A percentile compares a stretch with the other conserved stretches of the same genome.
Evolutionary conservation across 2,888 invertebrate species (phyloP).

Genomic region (Parnassius glacialis): DNA sequence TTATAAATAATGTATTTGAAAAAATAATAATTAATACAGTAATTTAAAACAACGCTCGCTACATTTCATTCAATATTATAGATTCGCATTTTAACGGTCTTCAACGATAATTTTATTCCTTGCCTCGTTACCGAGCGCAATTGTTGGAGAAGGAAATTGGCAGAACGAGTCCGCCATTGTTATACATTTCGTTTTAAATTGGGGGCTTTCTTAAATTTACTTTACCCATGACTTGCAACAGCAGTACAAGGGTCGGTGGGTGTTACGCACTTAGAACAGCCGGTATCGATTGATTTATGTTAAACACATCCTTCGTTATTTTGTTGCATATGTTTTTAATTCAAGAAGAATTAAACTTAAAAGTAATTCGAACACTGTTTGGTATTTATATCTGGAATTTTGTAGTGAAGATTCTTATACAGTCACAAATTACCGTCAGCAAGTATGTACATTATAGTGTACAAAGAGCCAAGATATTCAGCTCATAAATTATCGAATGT

Average conservation of each 20-base stretch:
- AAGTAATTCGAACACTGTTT: no score
- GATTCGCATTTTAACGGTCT: constrained; percentile 19
- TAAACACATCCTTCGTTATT: constrained; percentile 40
- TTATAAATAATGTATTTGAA: no score
- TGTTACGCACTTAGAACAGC: constrained; percentile 35
- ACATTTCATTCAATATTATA: constrained; percentile 4
- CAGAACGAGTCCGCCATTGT: constrained; percentile 73
- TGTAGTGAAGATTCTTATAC: no score
- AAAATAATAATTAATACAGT: no score
- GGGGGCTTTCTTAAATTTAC: constrained; percentile 79
- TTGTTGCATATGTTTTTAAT: constrained; percentile 23
- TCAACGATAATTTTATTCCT: constrained; percentile 66
- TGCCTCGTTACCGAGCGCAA: constrained; percentile 66
- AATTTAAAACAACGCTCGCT: no score
- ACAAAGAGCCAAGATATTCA: no score
- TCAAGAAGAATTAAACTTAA: no score
- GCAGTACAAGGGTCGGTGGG: constrained; percentile 49
- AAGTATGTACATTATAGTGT: no score
- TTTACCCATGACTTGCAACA: constrained; percentile 71
- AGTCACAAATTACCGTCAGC: no score
- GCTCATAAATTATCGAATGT: no score
- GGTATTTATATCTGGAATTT: no score
- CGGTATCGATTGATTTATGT: constrained; percentile 48
- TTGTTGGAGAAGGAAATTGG: constrained; percentile 74
- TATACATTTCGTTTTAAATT: constrained; percentile 78